phyloP scores from a whole-genome alignment of 1,140 invertebrate genomes.

The Magallana ariakensis region DNA sequence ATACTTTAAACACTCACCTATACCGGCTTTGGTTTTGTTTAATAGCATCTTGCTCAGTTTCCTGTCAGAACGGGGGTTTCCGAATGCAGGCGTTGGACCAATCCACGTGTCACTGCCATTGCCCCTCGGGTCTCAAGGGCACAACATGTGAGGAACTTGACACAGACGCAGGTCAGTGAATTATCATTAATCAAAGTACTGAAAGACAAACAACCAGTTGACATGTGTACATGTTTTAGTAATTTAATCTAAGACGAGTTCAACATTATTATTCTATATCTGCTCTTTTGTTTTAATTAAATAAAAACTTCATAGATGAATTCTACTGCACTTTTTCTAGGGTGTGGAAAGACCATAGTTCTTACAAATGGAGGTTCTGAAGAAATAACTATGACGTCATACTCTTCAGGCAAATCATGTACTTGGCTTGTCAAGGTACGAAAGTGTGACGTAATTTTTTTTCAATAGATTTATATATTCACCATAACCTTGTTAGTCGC shows the following conservation, averaged over 20 bases:
- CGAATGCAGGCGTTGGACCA: background rate
- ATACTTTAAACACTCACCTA: too few relatives aligned
- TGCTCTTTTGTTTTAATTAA: too few relatives aligned
- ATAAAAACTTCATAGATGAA: too few relatives aligned
- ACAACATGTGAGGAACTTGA: background rate
- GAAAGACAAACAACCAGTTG: too few relatives aligned
- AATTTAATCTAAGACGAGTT: too few relatives aligned
- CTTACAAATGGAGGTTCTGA: background rate
- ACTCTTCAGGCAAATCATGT: background rate
- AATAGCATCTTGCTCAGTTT: background rate
- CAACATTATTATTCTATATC: too few relatives aligned
- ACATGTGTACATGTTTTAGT: too few relatives aligned
- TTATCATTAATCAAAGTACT: background rate
- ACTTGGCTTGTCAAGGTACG: constrained; percentile 14
- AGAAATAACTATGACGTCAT: background rate
- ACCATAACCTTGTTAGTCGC: too few relatives aligned
- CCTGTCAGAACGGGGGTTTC: background rate
- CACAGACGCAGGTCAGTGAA: background rate
- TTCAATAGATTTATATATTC: too few relatives aligned
- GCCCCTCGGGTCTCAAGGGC: background rate
- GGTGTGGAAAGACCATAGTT: background rate
- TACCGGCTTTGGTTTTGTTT: background rate
- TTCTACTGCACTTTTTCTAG: background rate
- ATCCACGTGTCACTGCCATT: background rate
- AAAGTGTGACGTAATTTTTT: background rate